Percentiles rank a stretch among this genome's conserved stretches.
These are phyloP conservation scores for Ostrea edulis DNA, from an alignment of 1,140 invertebrate species.

Conservation along the genomic window DNA sequence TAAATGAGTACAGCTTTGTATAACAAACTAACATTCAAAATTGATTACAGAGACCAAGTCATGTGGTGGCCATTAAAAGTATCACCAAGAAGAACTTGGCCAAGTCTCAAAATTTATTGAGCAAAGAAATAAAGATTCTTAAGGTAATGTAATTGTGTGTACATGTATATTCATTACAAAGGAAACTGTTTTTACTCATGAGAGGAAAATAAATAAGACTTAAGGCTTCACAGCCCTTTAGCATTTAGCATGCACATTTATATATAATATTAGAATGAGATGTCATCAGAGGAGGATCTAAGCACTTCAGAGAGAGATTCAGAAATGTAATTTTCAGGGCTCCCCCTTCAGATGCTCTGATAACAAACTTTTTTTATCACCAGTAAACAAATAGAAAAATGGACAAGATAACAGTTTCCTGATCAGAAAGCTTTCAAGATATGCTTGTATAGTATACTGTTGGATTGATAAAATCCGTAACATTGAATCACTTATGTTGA, in stretches of 20 bases:
- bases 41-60: conserved; percentile 88
- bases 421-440: background rate
- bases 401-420: background rate
- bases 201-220: too few relatives aligned
- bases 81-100: conserved; percentile 98
- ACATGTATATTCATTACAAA: background rate
- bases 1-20: too few relatives aligned
- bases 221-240: background rate
- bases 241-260: background rate
- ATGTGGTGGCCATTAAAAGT: conserved; percentile 96
- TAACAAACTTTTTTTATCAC: background rate
- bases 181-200: too few relatives aligned
- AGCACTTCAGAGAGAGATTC: too few relatives aligned
- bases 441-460: background rate
- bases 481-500: background rate
- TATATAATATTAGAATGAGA: background rate
- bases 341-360: background rate
- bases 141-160: conserved; percentile 82
- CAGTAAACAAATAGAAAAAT: background rate
- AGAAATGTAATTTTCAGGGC: background rate
- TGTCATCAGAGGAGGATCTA: background rate
- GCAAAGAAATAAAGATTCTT: conserved; percentile 99
- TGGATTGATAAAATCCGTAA: background rate
- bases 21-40: background rate
- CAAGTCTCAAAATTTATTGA: conserved; percentile 97